These are phyloP conservation scores for Gymnosoma rotundatum DNA, from an alignment of 2,888 invertebrate genomes.

Conservation along the genomic window DNA sequence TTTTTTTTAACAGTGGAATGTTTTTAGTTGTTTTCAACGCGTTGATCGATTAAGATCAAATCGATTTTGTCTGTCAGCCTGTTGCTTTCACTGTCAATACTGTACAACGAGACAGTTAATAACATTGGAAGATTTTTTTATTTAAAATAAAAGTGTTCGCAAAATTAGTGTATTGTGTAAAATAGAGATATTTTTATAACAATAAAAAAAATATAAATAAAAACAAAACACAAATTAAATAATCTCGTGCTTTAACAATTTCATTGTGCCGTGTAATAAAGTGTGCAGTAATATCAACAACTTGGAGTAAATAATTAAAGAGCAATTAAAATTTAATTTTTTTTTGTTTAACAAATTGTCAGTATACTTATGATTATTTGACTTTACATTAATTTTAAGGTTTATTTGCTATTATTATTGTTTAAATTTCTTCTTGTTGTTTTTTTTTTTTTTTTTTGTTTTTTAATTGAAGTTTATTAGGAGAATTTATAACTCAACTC, in stretches of 20 bases:
- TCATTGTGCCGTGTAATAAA: constrained; percentile 35
- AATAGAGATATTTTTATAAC: constrained; percentile 17
- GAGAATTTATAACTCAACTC: no score
- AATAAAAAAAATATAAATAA: constrained; percentile 19
- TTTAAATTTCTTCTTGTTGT: no score
- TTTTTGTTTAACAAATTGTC: constrained; percentile 21
- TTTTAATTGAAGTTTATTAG: neutral
- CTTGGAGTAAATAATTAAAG: constrained; percentile 30
- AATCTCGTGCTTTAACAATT: constrained; percentile 42
- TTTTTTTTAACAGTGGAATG: constrained; percentile 39
- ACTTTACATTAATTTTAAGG: neutral
- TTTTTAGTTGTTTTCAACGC: constrained; percentile 65
- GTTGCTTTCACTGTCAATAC: neutral
- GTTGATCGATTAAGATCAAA: constrained; percentile 63
- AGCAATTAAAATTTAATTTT: constrained; percentile 38
- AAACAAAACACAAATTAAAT: constrained; percentile 17
- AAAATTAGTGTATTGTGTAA: constrained; percentile 14
- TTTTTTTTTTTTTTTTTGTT: neutral
- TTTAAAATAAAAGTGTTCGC: constrained; percentile 29
- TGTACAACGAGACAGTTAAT: constrained; percentile 19
- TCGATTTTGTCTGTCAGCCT: neutral
- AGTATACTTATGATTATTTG: neutral
- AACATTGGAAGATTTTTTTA: constrained; percentile 1
- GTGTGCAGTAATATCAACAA: constrained; percentile 28
- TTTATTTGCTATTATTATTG: constrained; percentile 12